Percentiles rank a stretch among this genome's conserved stretches.
Evolutionary conservation across 2,888 invertebrate species (phyloP).

Genomic region (Pteria penguin): DNA sequence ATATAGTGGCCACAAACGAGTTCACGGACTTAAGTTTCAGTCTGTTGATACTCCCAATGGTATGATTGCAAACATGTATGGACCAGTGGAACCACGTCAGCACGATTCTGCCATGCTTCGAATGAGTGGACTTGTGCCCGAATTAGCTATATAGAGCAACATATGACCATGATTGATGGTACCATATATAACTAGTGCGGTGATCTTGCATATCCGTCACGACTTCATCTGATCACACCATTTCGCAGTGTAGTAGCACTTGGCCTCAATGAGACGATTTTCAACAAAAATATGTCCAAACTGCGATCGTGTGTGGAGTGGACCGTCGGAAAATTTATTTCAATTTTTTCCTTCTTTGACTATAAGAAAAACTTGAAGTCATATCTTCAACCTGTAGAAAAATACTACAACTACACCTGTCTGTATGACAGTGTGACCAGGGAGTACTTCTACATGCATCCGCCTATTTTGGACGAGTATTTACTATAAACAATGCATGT

Average conservation of each 20-base stretch:
- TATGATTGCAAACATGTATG: constrained; percentile 38
- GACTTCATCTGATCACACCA: constrained; percentile 18
- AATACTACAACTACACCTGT: constrained; percentile 30
- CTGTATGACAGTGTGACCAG: constrained; percentile 9
- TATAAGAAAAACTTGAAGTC: constrained; percentile 18
- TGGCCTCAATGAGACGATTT: not conserved
- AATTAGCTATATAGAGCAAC: constrained; percentile 47
- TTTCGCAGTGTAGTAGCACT: constrained; percentile 22
- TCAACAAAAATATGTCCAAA: constrained; percentile 28
- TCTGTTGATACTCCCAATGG: constrained; percentile 38
- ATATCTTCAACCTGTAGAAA: constrained; percentile 47
- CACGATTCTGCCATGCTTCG: constrained; percentile 28
- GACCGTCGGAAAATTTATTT: constrained; percentile 32
- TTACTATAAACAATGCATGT: too few relatives aligned
- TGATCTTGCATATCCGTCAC: constrained; percentile 30
- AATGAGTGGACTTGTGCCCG: constrained; percentile 26
- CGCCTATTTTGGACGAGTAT: too few relatives aligned
- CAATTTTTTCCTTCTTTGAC: constrained; percentile 10
- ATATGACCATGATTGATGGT: constrained; percentile 4
- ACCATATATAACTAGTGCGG: constrained; percentile 21
- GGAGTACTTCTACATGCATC: too few relatives aligned
- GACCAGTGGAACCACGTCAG: constrained; percentile 20
- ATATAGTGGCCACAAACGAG: constrained; percentile 9
- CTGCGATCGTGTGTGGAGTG: constrained; percentile 29
- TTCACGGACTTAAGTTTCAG: constrained; percentile 38